Percentiles rank a stretch among this genome's conserved stretches.
These are phyloP conservation scores for Carapus acus DNA, from an alignment of 2,797 vertebrate species.

Conservation along the genomic window DNA sequence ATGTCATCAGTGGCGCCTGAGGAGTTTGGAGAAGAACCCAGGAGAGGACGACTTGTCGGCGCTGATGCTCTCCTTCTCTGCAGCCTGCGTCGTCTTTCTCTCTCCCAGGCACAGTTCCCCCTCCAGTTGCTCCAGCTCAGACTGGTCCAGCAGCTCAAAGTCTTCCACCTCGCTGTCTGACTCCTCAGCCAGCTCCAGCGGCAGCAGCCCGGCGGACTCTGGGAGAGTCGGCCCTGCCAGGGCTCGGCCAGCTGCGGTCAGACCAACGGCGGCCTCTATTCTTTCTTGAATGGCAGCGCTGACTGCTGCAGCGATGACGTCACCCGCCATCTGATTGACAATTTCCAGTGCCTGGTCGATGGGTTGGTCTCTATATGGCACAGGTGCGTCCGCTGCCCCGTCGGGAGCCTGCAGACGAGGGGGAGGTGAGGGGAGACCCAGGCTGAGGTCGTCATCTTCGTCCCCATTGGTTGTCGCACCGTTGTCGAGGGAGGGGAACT, in stretches of 20 bases:
- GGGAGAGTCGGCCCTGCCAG: constrained; percentile 9
- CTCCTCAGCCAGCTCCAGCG: constrained; percentile 74
- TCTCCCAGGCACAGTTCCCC: constrained; percentile 79
- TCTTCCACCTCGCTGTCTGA: constrained; percentile 94
- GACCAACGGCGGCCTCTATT: constrained; percentile 63
- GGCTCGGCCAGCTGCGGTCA: neutral
- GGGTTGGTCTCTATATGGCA: constrained; percentile 55
- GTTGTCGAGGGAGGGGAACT: constrained; percentile 90
- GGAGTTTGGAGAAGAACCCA: constrained; percentile 91
- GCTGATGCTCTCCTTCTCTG: constrained; percentile 53
- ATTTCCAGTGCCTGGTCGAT: constrained; percentile 68
- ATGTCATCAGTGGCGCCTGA: constrained; percentile 79
- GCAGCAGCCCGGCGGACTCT: constrained; percentile 52
- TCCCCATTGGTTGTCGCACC: constrained; percentile 80
- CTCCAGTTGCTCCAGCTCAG: constrained; percentile 94
- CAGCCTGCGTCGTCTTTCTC: constrained; percentile 45
- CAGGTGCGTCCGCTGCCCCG: constrained; percentile 40
- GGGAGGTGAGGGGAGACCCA: constrained; percentile 66
- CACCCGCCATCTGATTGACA: constrained; percentile 79
- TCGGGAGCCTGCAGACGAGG: constrained; percentile 23
- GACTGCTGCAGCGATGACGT: constrained; percentile 81
- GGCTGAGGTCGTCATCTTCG: constrained; percentile 82
- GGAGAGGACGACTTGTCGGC: constrained; percentile 64
- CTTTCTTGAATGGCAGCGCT: constrained; percentile 87
- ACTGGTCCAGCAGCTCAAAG: constrained; percentile 98